Base-by-base conservation (phyloP, 2,888 invertebrate genomes). In the Ennomos fuscantarius region DNA sequence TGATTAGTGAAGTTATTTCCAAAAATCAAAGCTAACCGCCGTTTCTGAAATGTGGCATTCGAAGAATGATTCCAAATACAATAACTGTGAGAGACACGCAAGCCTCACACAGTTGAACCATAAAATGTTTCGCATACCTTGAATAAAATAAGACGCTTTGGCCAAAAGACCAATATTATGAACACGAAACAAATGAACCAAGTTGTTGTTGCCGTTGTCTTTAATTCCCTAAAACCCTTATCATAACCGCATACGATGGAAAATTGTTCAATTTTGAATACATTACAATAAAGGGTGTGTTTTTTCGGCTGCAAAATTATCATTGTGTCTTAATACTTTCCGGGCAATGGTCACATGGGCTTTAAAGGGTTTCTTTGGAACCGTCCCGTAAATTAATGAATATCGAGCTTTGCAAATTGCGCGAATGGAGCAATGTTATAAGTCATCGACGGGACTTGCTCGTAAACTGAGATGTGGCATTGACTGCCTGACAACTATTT, bases 381-480 rank as follows among this genome's bases (percentile, higher is more conserved):
- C 74, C 72, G 79, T 82, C 81, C 73, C 79, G 81, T 87, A 87
- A 87, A 87, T 87, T 86, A 88, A 88, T 87, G 79, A 84, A 81
- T 75, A 76, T 73, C 67, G 72, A 67, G 69, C 73, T 72, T 74
- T 74, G 79, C 73, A 77, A 80, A 79, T 73, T 78, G 74, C 70
- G 70, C 70, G 69, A 78, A 78, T 72, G 76, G 74, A 72, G 70
- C 66, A 40, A 49, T 67, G 63, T 63, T 78, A 24, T 24, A 81
- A 82, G 73, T 84, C 81, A 78, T 78, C 69, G 55, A 47, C 60
- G 70, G 62, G 67, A 69, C 69, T 62, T 62, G 75, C 70, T 76
- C 77, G 74, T 80, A 81, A 84, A 84, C 72, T 64, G 63, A 52
- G 48, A 53, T 61, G 66, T 60, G 70, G 71, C 72, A 71, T 68